A percentile compares a stretch with the other conserved stretches of the same genome.
phyloP scores from a whole-genome alignment of 2,797 vertebrate species.

The Sebastolobus altivelis region DNA sequence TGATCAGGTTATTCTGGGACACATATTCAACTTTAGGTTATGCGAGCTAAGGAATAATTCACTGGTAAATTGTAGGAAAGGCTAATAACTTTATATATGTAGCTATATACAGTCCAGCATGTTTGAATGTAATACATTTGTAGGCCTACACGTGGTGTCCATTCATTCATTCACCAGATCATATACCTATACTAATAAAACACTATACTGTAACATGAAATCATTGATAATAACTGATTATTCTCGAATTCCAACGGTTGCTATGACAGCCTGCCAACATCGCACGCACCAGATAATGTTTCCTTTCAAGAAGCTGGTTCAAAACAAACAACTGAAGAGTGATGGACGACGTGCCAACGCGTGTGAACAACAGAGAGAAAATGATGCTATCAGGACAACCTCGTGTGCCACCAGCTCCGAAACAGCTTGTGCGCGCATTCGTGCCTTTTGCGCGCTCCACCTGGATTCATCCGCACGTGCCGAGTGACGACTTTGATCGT shows the following conservation, averaged over 20 bases:
- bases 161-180: background rate
- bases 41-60: background rate
- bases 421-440: constrained; percentile 54
- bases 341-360: accelerated
- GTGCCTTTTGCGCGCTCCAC: constrained; percentile 86
- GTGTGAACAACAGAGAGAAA: background rate
- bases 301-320: background rate
- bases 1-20: background rate
- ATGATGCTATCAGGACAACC: background rate
- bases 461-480: constrained; percentile 86
- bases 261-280: constrained; percentile 43
- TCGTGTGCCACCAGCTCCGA: constrained; percentile 18
- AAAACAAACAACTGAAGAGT: background rate
- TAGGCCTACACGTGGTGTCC: no score
- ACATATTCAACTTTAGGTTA: background rate
- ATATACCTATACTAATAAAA: background rate
- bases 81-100: background rate
- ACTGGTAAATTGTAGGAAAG: background rate
- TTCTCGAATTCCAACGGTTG: constrained; percentile 45
- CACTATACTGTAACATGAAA: background rate
- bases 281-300: background rate
- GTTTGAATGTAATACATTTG: background rate
- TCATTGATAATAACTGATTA: background rate
- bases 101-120: background rate
- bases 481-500: constrained; percentile 82